Evolutionary conservation across 2,113 vertebrate species (phyloP), one percentile per base, ranked within the genome.

Genomic region (Addax nasomaculatus): DNA sequence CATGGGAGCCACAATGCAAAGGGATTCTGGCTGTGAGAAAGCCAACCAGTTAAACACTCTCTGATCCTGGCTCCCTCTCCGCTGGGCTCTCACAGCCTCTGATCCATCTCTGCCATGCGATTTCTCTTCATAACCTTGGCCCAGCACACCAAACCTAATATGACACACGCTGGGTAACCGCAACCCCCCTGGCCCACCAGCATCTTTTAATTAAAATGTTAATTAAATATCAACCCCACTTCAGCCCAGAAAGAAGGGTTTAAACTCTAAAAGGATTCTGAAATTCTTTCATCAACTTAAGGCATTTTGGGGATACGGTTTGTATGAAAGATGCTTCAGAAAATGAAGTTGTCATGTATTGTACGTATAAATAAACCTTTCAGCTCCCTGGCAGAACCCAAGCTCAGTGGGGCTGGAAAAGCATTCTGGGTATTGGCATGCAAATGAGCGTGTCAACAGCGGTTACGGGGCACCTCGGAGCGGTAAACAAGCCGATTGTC

Each of bases 381-480:
- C 91, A 97, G 97, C 97, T 45, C 81, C 60, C 7, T 97, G 96
- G 93, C 92, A 96, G 97, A 96, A 97, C 87, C 83, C 79, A 76
- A 95, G 98, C 93, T 90, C 97, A 89, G 98, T 96, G 97, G 85
- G 97, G 90, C 98, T 98, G 76, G 98, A 98, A 99, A 98, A 98
- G 98, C 98, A 98, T 99, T 98, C 97, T 98, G 98, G 97, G 98
- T 98, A 99, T 99, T 99, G 98, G 98, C 98, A 98, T 99, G 99
- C 98, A 99, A 99, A 99, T 99, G 95, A 99, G 97, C 97, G 33
- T 98, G 98, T 98, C 98, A 98, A 98, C 98, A 98, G 98, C 92
- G 57, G 98, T 98, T 98, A 98, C 88, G 95, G 98, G 98, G 98
- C 98, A 98, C 98, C 98, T 99, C 98, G 97, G 96, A 98, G 97